phyloP scores from a whole-genome alignment of 1,140 invertebrate genomes.

The Hylaeus volcanicus region DNA sequence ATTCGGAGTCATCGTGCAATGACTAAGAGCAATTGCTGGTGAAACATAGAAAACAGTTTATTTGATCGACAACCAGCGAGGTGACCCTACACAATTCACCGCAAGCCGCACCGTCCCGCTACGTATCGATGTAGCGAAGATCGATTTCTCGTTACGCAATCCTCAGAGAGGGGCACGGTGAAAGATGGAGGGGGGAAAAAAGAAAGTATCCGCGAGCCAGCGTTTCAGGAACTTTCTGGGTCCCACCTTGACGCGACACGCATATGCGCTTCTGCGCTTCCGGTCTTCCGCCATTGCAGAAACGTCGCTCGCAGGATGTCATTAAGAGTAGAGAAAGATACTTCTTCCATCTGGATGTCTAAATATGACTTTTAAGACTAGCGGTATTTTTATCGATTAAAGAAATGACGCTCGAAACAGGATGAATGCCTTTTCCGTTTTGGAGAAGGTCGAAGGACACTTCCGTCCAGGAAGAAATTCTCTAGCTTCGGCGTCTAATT shows the following conservation, averaged over 20 bases:
- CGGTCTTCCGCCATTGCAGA: not conserved
- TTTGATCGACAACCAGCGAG: too few species aligned
- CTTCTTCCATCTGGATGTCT: too few species aligned
- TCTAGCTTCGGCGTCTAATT: too few species aligned
- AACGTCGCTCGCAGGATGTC: not conserved
- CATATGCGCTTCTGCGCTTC: not conserved
- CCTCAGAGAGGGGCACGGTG: not conserved
- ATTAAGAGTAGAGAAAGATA: not conserved
- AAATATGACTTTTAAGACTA: too few species aligned
- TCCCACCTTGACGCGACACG: constrained; percentile 1
- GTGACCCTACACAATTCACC: constrained; percentile 31
- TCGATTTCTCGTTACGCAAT: constrained; percentile 62
- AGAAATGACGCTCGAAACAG: not conserved
- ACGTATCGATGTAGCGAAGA: constrained; percentile 51
- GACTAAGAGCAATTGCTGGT: too few species aligned
- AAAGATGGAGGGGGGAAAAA: constrained; percentile 1
- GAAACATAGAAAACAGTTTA: too few species aligned
- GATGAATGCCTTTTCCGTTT: not conserved
- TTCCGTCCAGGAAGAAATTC: not conserved
- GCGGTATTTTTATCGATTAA: not conserved
- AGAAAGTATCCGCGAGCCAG: constrained; percentile 12
- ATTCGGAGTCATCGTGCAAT: too few species aligned
- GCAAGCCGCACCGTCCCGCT: constrained; percentile 30
- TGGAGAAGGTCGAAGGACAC: not conserved
- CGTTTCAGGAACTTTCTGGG: constrained; percentile 52